phyloP scores from a whole-genome alignment of 2,888 invertebrate species.

The Candidula unifasciata region DNA sequence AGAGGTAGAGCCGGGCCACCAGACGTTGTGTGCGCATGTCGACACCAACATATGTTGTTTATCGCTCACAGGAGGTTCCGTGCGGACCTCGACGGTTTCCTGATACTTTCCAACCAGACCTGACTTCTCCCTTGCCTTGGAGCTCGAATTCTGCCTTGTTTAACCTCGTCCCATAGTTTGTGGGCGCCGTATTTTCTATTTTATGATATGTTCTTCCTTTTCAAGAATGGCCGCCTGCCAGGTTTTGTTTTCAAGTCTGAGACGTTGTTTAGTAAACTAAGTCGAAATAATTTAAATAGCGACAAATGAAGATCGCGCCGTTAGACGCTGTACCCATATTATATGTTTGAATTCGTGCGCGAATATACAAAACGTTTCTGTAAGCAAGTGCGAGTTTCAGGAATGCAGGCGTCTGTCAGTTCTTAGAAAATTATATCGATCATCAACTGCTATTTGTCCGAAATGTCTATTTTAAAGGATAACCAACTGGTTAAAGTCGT shows the following conservation, averaged over 20 bases:
- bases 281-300: background rate
- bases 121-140: background rate
- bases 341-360: no score
- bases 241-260: background rate
- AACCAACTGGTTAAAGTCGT: no score
- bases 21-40: conserved; percentile 83
- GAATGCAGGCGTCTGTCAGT: no score
- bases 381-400: no score
- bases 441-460: no score
- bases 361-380: no score
- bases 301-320: no score
- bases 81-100: background rate
- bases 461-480: no score
- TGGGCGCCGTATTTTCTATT: background rate
- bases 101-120: background rate
- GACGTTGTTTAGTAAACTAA: background rate
- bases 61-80: background rate
- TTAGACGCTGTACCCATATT: no score
- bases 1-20: conserved; percentile 89
- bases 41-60: conserved; percentile 20
- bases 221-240: background rate
- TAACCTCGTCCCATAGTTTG: background rate
- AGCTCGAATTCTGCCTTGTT: background rate
- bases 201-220: background rate
- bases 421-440: no score